These are phyloP conservation scores for Aplocera efformata DNA, from an alignment of 2,888 invertebrate species.

Conservation along the genomic window DNA sequence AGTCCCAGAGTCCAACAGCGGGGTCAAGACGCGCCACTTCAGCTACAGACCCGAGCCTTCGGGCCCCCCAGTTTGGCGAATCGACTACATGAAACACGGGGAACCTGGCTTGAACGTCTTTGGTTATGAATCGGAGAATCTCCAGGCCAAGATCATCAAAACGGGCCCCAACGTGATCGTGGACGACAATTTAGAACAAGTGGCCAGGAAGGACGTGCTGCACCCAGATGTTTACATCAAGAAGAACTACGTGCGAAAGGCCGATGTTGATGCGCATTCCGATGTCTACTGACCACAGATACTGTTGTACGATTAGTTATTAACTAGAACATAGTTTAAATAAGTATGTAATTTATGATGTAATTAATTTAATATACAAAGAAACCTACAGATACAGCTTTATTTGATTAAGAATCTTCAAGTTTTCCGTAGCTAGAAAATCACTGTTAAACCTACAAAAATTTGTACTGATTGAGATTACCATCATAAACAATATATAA, in stretches of 20 bases:
- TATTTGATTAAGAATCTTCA: too few species aligned
- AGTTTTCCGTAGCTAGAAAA: too few species aligned
- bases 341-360: too few species aligned
- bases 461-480: too few species aligned
- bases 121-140: constrained; percentile 37
- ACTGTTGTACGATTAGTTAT: too few species aligned
- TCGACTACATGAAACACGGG: constrained; percentile 68
- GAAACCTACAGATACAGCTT: too few species aligned
- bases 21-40: constrained; percentile 39
- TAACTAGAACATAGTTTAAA: too few species aligned
- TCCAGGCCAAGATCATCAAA: constrained; percentile 53
- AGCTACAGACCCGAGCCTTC: constrained; percentile 42
- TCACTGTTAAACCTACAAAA: too few species aligned
- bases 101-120: constrained; percentile 54
- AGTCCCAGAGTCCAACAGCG: constrained; percentile 39
- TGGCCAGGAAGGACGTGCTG: constrained; percentile 49
- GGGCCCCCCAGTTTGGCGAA: constrained; percentile 59
- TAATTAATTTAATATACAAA: too few species aligned
- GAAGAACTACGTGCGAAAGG: constrained; percentile 51
- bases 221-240: constrained; percentile 67
- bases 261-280: constrained; percentile 35
- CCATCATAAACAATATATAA: too few species aligned
- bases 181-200: constrained; percentile 43
- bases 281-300: constrained; percentile 15
- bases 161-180: constrained; percentile 45